Percentiles rank a stretch among this genome's conserved stretches.
phyloP scores from a whole-genome alignment of 2,113 vertebrate species.

The Myodes glareolus region DNA sequence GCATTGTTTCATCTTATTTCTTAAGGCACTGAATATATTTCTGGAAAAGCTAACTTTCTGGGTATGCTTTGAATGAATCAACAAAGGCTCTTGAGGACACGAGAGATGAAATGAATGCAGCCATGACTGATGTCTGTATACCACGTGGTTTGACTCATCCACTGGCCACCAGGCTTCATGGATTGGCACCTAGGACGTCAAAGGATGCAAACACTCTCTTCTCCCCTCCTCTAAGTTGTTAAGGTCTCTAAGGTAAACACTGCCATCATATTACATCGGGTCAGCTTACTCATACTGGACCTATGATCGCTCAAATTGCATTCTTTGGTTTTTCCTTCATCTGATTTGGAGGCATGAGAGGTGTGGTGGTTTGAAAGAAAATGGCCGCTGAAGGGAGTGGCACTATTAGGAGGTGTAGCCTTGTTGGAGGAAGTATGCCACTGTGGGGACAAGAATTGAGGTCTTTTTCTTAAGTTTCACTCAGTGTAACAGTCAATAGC shows the following conservation, averaged over 20 bases:
- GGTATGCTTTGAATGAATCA: too few relatives aligned
- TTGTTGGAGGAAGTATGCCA: too few relatives aligned
- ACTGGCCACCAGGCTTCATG: background rate
- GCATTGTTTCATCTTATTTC: background rate
- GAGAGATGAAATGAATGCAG: background rate
- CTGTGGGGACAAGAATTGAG: too few relatives aligned
- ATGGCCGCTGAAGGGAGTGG: too few relatives aligned
- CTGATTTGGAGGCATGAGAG: background rate
- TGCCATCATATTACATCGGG: too few relatives aligned
- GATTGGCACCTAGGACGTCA: background rate
- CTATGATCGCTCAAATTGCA: background rate
- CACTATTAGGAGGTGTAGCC: too few relatives aligned
- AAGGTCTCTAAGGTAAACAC: background rate
- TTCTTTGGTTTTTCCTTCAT: background rate
- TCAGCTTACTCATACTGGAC: background rate
- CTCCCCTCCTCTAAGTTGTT: background rate
- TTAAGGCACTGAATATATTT: background rate
- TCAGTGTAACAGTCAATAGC: too few relatives aligned
- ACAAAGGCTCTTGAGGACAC: background rate
- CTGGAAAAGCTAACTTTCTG: background rate
- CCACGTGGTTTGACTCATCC: background rate
- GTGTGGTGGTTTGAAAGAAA: too few relatives aligned
- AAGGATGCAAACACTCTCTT: background rate
- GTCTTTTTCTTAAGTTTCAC: too few relatives aligned
- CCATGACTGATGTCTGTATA: background rate